A percentile compares a stretch with the other conserved stretches of the same genome.
Conservation (phyloP, 2,888 invertebrate genomes). For the Tuberolachnus salignus region DNA sequence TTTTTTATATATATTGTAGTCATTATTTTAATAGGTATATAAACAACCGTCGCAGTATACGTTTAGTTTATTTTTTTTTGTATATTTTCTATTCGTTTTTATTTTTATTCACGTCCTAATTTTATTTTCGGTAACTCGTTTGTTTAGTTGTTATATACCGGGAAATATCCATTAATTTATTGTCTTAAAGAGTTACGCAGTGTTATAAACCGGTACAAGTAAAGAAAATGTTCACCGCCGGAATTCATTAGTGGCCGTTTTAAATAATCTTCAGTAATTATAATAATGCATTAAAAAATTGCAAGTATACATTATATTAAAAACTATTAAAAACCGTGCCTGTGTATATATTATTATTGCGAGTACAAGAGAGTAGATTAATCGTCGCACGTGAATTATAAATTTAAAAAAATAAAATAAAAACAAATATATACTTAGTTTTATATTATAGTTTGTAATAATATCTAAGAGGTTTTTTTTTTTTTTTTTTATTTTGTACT, state of each 20-base stretch:
- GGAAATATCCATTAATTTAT: conserved; percentile 20
- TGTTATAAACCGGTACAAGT: conserved; percentile 12
- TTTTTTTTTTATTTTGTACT: background rate
- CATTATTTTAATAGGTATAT: too few species aligned
- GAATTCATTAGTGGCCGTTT: too few species aligned
- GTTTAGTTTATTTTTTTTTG: background rate
- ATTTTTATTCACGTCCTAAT: background rate
- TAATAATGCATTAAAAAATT: conserved; percentile 9
- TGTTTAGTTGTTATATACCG: background rate
- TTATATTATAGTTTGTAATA: conserved; percentile 12
- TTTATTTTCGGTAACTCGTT: conserved; percentile 7
- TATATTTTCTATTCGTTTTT: background rate
- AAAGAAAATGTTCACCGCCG: conserved; percentile 2
- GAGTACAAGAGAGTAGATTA: conserved; percentile 4
- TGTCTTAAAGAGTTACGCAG: background rate
- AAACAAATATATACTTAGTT: background rate
- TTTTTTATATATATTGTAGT: too few species aligned
- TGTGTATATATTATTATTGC: conserved; percentile 13
- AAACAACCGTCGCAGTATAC: too few species aligned
- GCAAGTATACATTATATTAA: background rate
- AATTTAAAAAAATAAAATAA: too few species aligned
- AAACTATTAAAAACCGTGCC: background rate
- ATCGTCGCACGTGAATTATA: background rate
- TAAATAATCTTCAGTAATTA: conserved; percentile 26
- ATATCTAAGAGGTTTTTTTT: background rate